These are phyloP conservation scores for Arrhopalites spinosus DNA, from an alignment of 2,888 invertebrate genomes.

Conservation along the genomic window DNA sequence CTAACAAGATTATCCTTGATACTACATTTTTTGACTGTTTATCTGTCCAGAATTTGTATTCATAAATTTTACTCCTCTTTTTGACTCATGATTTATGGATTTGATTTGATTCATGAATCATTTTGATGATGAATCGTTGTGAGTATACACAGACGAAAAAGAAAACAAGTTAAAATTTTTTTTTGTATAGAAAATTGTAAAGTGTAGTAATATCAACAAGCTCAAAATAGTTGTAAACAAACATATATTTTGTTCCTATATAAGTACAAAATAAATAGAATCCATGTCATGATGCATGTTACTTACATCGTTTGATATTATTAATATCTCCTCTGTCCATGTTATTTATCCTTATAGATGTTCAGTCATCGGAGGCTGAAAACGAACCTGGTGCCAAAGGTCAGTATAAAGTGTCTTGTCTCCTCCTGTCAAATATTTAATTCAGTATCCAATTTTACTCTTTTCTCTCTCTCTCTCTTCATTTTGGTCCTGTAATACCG, in stretches of 20 bases:
- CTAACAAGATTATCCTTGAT: too few relatives aligned
- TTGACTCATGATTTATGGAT: too few relatives aligned
- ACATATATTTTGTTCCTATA: background rate
- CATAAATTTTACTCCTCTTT: too few relatives aligned
- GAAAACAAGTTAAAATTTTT: too few relatives aligned
- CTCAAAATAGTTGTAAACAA: background rate
- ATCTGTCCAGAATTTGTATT: too few relatives aligned
- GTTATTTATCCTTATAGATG: constrained; percentile 38
- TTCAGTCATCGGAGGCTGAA: constrained; percentile 46
- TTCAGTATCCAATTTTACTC: background rate
- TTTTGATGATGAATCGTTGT: too few relatives aligned
- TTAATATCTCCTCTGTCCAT: background rate
- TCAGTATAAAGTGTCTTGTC: too few relatives aligned
- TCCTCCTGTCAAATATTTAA: constrained; percentile 5
- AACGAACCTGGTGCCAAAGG: constrained; percentile 49
- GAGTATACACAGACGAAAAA: too few relatives aligned
- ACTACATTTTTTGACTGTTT: too few relatives aligned
- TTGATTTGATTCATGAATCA: too few relatives aligned
- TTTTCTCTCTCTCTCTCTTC: background rate
- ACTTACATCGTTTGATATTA: background rate
- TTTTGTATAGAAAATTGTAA: too few relatives aligned
- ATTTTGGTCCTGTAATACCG: background rate
- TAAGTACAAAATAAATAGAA: background rate
- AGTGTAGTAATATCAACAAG: background rate
- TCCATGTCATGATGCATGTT: background rate